Conservation (phyloP, 2,113 vertebrate genomes). For the Galbula dea region DNA sequence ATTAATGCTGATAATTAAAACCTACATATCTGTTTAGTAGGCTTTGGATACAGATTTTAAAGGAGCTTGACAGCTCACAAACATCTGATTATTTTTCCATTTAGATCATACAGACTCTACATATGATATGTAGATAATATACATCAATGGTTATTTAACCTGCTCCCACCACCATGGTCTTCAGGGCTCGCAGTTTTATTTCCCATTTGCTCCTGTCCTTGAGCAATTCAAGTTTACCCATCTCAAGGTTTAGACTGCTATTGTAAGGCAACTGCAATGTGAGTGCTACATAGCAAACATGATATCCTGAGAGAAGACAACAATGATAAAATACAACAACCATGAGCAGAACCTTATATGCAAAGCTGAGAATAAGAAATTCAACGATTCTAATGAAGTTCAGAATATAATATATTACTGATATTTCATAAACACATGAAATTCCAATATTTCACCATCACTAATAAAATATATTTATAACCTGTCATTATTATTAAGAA, state of each 20-base stretch:
- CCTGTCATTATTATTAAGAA: background rate
- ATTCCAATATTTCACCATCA: background rate
- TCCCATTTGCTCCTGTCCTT: background rate
- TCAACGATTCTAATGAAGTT: background rate
- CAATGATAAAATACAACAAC: background rate
- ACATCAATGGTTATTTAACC: background rate
- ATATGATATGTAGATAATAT: background rate
- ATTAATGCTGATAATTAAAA: background rate
- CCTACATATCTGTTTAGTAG: background rate
- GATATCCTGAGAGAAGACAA: background rate
- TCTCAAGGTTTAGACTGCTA: background rate
- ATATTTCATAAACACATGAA: background rate
- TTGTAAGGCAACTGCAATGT: background rate
- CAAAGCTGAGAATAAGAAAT: background rate
- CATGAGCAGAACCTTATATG: background rate
- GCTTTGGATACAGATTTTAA: background rate
- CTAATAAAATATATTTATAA: constrained; percentile 26
- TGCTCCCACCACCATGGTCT: background rate
- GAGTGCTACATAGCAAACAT: background rate
- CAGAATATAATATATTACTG: background rate
- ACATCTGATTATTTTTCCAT: background rate
- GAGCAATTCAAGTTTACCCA: background rate
- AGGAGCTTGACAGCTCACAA: background rate
- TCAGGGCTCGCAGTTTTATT: background rate
- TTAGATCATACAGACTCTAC: background rate